A percentile compares a stretch with the other conserved stretches of the same genome.
Evolutionary conservation across 2,113 vertebrate genomes (phyloP).

Genomic region (Coturnix japonica): DNA sequence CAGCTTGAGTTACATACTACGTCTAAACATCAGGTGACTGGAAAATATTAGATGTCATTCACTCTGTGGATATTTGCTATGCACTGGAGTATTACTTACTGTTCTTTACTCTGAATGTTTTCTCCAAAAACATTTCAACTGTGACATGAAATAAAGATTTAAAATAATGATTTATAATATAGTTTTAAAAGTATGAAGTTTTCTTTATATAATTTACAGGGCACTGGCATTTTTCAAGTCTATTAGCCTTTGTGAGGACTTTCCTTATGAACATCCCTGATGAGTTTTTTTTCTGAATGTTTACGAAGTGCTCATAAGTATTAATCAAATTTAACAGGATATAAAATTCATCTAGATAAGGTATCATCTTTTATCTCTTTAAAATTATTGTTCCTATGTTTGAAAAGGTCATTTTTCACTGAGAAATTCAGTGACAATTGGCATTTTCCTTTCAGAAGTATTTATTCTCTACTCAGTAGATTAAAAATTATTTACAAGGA

Average conservation of each 20-base stretch:
- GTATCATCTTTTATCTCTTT: background rate
- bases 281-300: background rate
- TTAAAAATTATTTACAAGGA: background rate
- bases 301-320: background rate
- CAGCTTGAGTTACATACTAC: background rate
- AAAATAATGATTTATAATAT: background rate
- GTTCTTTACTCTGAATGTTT: background rate
- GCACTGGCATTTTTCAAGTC: background rate
- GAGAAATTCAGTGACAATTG: background rate
- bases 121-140: background rate
- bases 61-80: background rate
- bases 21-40: background rate
- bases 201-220: background rate
- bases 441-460: background rate
- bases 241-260: background rate
- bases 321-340: background rate
- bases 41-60: background rate
- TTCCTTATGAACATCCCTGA: background rate
- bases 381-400: rapidly evolving
- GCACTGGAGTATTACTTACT: background rate
- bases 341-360: background rate
- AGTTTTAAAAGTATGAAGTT: background rate
- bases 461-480: background rate
- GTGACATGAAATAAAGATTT: background rate
- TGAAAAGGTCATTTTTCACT: background rate